Evolutionary conservation across 2,797 vertebrate genomes (phyloP).

Genomic region (Naso thynnoides): DNA sequence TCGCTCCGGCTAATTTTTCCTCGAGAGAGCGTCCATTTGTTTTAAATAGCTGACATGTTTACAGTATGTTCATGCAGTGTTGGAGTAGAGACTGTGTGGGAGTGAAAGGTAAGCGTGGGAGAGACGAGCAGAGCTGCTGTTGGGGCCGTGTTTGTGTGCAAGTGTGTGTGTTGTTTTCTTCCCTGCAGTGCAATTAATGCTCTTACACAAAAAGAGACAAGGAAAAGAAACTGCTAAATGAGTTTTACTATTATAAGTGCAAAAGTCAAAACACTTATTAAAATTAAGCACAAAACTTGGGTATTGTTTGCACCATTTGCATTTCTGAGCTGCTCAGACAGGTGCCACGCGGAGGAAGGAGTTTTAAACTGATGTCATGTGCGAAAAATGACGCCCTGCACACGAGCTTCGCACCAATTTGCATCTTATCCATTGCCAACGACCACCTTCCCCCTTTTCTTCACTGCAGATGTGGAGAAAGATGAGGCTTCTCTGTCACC

Average conservation of each 20-base stretch:
- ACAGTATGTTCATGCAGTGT: constrained; percentile 35
- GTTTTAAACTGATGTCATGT: constrained; percentile 10
- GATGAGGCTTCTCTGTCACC: constrained; percentile 71
- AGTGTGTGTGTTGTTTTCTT: constrained; percentile 16
- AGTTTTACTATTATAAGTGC: not conserved
- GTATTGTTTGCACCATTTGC: not conserved
- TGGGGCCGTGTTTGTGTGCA: constrained; percentile 31
- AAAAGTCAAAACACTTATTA: constrained; percentile 21
- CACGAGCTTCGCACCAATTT: constrained; percentile 33
- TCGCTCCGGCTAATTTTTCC: constrained; percentile 21
- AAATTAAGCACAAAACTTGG: constrained; percentile 1
- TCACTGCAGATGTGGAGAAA: constrained; percentile 57
- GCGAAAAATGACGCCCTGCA: constrained; percentile 3
- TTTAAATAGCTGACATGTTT: constrained; percentile 48
- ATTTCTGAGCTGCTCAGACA: not conserved
- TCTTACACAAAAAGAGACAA: constrained; percentile 22
- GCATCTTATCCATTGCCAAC: constrained; percentile 32
- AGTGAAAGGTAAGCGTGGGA: constrained; percentile 65
- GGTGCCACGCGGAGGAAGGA: not conserved
- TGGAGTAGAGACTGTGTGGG: constrained; percentile 52
- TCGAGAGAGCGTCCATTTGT: not conserved
- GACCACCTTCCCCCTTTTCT: not conserved
- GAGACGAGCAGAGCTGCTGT: constrained; percentile 51
- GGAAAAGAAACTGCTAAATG: constrained; percentile 15
- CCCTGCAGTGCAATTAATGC: constrained; percentile 35